phyloP scores from a whole-genome alignment of 2,797 vertebrate species.

The Heliangelus exortis region DNA sequence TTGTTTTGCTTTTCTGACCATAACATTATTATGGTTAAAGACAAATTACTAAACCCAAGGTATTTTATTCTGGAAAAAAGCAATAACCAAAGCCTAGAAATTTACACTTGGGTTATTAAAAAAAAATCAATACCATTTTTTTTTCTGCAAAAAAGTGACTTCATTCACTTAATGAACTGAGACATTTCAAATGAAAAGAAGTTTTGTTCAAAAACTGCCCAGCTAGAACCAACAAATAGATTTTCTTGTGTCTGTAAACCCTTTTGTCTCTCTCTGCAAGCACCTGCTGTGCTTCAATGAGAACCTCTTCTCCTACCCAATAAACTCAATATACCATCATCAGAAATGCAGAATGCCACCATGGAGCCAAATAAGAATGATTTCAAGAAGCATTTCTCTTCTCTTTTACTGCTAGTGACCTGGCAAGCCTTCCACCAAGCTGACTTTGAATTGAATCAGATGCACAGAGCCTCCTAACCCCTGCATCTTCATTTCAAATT shows the following conservation, averaged over 20 bases:
- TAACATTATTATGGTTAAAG: background rate
- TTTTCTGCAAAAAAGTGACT: background rate
- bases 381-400: background rate
- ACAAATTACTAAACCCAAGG: background rate
- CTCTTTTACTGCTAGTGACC: background rate
- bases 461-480: background rate
- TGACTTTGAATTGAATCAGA: conserved; percentile 7
- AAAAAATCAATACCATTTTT: background rate
- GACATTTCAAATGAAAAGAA: background rate
- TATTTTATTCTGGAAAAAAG: background rate
- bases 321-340: background rate
- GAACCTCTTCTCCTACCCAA: background rate
- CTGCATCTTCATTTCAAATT: conserved; percentile 7
- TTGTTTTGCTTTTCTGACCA: background rate
- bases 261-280: background rate
- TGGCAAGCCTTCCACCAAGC: background rate
- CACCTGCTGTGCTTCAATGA: background rate
- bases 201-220: background rate
- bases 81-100: background rate
- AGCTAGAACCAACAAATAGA: background rate
- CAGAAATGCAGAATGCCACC: background rate
- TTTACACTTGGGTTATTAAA: background rate
- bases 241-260: background rate
- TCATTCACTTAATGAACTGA: background rate
- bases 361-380: background rate